phyloP scores from a whole-genome alignment of 2,888 invertebrate genomes.

The Schrankia costaestrigalis region DNA sequence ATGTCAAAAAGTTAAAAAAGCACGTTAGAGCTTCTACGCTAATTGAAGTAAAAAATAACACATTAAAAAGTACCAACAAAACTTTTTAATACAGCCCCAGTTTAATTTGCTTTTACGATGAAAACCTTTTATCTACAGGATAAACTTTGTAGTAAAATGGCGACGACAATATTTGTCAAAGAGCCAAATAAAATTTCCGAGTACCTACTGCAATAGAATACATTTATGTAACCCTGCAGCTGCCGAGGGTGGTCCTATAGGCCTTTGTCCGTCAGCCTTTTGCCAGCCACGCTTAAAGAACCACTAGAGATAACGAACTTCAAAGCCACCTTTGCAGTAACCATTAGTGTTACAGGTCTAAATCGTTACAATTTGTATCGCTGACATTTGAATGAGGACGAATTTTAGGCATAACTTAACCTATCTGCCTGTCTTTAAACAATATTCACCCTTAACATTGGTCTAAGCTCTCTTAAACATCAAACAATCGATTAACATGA shows the following conservation, averaged over 20 bases:
- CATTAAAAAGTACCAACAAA: neutral
- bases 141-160: neutral
- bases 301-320: conserved; percentile 55
- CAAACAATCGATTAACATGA: too few relatives aligned
- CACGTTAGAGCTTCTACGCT: too few relatives aligned
- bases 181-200: conserved; percentile 6
- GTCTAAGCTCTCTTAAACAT: too few relatives aligned
- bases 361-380: conserved; percentile 14
- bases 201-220: conserved; percentile 5
- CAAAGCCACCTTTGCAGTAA: conserved; percentile 13
- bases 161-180: conserved; percentile 2
- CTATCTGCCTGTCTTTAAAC: too few relatives aligned
- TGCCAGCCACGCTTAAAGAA: conserved; percentile 49
- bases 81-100: neutral
- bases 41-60: too few relatives aligned
- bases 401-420: too few relatives aligned
- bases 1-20: too few relatives aligned
- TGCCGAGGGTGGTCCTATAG: conserved; percentile 25
- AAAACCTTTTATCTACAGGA: too few relatives aligned
- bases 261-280: conserved; percentile 39
- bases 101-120: too few relatives aligned
- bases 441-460: too few relatives aligned
- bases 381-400: too few relatives aligned
- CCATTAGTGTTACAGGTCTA: conserved; percentile 6
- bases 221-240: conserved; percentile 26